Base-by-base conservation (phyloP, 2,888 invertebrate species). In the Aporophyla lueneburgensis region DNA sequence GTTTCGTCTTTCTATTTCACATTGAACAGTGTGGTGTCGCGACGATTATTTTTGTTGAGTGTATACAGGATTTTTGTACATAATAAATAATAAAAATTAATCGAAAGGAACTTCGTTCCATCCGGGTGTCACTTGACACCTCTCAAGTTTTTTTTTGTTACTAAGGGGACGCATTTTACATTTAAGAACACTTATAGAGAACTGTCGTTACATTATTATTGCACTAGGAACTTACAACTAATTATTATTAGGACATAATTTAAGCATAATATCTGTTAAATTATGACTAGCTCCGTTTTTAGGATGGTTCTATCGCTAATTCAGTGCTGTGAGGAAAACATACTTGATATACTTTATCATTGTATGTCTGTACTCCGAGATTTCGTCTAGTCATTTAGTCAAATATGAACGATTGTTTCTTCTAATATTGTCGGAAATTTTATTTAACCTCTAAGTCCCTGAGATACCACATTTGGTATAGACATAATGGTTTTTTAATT, bases 201-300 rank as follows among this genome's bases (percentile, higher is more conserved):
- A 72, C 14, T 49, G 27, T 46, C 33, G 10, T 68, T 67, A 72
- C 7, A 74, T 80, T 69, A 84, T 78, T 86, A 83, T 80, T 89
- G 79, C 85, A 85, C 83, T 67, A 86, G 77, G 76, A 79, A 75
- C 80, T 88, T 87, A 83, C n/a, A 72, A 53, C 80, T 82, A 84
- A 82, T 76, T 77, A 86, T 69, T 54, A 78, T 59, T 78, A 78
- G 19, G 49, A 76, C 72, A 85, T 82, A 84, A 87, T 89, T 87
- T 81, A 88, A 89, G 82, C 84, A 88, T 86, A 83, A 58, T 14
- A 65, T 78, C 54, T 73, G 78, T 86, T 84, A 75, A 69, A 76
- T 80, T 86, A 84, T 67, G 84, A 84, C 84, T 84, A 84, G 84
- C 56, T 69, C 71, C 67, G 43, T 69, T 59, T 56, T 7, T 69